These are phyloP conservation scores for Heliconius eleuchia DNA, from an alignment of 1,140 invertebrate species.

Conservation along the genomic window DNA sequence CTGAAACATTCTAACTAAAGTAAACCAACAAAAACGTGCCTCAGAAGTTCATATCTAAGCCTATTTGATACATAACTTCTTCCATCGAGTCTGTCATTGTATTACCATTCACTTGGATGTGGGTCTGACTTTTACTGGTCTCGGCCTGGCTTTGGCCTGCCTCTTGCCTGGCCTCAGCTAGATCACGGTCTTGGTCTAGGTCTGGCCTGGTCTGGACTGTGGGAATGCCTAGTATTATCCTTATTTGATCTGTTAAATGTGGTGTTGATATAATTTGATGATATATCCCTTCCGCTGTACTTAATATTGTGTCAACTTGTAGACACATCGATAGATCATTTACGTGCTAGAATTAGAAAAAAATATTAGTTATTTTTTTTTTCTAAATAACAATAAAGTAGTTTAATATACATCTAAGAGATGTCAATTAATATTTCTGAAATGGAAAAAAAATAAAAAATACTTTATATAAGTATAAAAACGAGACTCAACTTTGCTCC, in stretches of 20 bases:
- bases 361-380: background rate
- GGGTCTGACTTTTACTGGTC: conserved; percentile 35
- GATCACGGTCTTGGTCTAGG: conserved; percentile 40
- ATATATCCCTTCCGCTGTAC: conserved; percentile 94
- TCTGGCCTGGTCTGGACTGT: conserved; percentile 47
- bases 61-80: conserved; percentile 81
- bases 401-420: too few species aligned
- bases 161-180: background rate
- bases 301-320: conserved; percentile 89
- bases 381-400: background rate
- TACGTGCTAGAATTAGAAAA: conserved; percentile 87
- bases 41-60: conserved; percentile 79
- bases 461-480: too few species aligned
- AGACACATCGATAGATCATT: conserved; percentile 95
- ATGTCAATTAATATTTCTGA: too few species aligned
- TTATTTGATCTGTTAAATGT: conserved; percentile 85
- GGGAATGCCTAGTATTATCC: conserved; percentile 85
- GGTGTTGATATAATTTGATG: conserved; percentile 88
- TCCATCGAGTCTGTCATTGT: conserved; percentile 55
- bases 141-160: conserved; percentile 17
- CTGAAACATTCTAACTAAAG: conserved; percentile 18
- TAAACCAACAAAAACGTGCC: conserved; percentile 52
- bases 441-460: too few species aligned
- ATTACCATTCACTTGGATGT: conserved; percentile 39
- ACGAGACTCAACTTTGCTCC: too few species aligned